Percentiles rank a stretch among this genome's conserved stretches.
These are phyloP conservation scores for Serilophus lunatus DNA, from an alignment of 2,113 vertebrate species.

Conservation along the genomic window DNA sequence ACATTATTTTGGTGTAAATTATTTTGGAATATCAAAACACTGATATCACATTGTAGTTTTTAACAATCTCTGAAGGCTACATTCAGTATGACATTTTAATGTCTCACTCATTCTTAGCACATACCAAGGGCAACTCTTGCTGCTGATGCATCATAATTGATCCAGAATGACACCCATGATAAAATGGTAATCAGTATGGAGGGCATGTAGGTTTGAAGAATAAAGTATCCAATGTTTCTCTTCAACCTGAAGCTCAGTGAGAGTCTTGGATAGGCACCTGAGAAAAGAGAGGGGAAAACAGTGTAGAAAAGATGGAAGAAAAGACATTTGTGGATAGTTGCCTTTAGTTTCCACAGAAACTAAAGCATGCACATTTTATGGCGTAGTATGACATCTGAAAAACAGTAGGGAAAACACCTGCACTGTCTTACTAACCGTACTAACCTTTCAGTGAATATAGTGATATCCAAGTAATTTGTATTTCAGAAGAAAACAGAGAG, in stretches of 20 bases:
- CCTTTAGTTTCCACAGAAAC: slow-evolving; percentile 48
- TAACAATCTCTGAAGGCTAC: background rate
- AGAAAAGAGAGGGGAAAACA: slow-evolving; percentile 7
- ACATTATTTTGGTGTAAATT: background rate
- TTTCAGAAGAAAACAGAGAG: background rate
- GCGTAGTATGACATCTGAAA: slow-evolving; percentile 12
- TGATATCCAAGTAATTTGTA: background rate
- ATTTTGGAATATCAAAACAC: slow-evolving; percentile 20
- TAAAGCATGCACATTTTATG: background rate
- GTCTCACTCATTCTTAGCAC: slow-evolving; percentile 31
- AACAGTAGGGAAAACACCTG: background rate
- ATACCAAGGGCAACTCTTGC: slow-evolving; percentile 97
- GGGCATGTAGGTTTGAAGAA: slow-evolving; percentile 99
- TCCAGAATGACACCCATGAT: slow-evolving; percentile 99
- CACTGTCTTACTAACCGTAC: background rate
- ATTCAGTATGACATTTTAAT: slow-evolving; percentile 17
- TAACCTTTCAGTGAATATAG: background rate
- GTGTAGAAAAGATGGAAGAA: background rate
- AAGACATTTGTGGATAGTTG: background rate
- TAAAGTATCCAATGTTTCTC: slow-evolving; percentile 99
- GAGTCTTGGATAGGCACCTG: slow-evolving; percentile 95
- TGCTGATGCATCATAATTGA: slow-evolving; percentile 97
- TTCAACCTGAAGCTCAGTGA: slow-evolving; percentile 97
- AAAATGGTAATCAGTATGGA: slow-evolving; percentile 98
- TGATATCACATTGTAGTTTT: background rate